phyloP scores from a whole-genome alignment of 2,113 vertebrate genomes.

The Calidris pugnax region DNA sequence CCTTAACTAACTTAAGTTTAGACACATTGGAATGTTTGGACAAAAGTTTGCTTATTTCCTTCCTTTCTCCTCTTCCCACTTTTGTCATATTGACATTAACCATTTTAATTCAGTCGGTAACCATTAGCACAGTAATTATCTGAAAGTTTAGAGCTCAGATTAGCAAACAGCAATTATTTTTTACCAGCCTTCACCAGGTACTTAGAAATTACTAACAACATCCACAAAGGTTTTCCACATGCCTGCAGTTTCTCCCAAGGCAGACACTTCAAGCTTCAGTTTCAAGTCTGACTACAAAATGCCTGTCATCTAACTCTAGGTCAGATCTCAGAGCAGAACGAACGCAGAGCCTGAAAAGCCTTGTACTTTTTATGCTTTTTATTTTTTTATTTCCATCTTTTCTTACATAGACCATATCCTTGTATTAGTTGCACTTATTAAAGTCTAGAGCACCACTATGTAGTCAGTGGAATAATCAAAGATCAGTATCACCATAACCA shows the following conservation, averaged over 20 bases:
- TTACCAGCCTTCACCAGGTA: background rate
- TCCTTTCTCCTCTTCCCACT: background rate
- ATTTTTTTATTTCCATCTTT: background rate
- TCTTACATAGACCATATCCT: background rate
- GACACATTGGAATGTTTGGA: background rate
- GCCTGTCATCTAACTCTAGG: background rate
- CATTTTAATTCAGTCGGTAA: background rate
- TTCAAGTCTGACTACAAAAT: conserved; percentile 14
- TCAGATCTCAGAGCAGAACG: background rate
- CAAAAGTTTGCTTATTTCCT: background rate
- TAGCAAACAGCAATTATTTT: background rate
- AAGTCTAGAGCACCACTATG: background rate
- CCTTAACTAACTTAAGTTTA: background rate
- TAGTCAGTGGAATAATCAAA: conserved; percentile 30
- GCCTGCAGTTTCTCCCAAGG: background rate
- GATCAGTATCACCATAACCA: background rate
- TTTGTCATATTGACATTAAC: background rate
- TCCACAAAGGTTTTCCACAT: background rate
- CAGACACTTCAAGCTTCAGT: background rate
- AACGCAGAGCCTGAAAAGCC: background rate
- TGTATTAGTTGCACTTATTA: background rate
- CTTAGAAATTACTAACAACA: background rate
- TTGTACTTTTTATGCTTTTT: background rate
- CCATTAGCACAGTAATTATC: background rate
- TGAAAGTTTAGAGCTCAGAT: background rate